Evolutionary conservation across 2,797 vertebrate genomes (phyloP).

Genomic region (Sparus aurata): DNA sequence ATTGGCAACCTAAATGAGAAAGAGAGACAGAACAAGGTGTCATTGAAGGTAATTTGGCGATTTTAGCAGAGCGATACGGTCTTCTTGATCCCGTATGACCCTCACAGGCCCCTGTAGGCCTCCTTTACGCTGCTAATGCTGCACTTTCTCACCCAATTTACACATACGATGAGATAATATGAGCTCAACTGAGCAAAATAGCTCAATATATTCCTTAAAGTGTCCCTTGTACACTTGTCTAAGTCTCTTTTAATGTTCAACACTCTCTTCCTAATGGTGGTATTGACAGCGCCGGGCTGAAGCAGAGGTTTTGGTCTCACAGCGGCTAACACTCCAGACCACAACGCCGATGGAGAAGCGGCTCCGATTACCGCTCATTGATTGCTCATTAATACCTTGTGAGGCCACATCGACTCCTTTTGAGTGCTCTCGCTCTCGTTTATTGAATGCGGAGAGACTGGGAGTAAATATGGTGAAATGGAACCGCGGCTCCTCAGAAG

Average conservation of each 20-base stretch:
- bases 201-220: neutral
- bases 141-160: constrained; percentile 24
- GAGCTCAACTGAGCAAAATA: constrained; percentile 1
- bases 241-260: neutral
- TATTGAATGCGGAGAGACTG: constrained; percentile 60
- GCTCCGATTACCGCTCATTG: constrained; percentile 80
- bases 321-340: constrained; percentile 59
- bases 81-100: constrained; percentile 9
- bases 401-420: constrained; percentile 57
- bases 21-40: constrained; percentile 20
- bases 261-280: constrained; percentile 23
- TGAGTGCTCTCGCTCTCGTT: constrained; percentile 56
- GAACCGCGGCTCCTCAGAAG: neutral
- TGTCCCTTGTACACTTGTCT: too few species aligned
- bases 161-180: constrained; percentile 15
- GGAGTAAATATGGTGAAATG: constrained; percentile 67
- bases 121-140: neutral
- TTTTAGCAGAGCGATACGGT: neutral
- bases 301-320: constrained; percentile 45
- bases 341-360: constrained; percentile 44
- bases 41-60: neutral
- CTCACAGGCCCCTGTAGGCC: constrained; percentile 14
- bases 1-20: constrained; percentile 90
- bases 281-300: constrained; percentile 42
- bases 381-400: constrained; percentile 80